Evolutionary conservation across 2,888 invertebrate genomes (phyloP), one percentile per base, ranked within the genome.

Genomic region (Acrobasis repandana): DNA sequence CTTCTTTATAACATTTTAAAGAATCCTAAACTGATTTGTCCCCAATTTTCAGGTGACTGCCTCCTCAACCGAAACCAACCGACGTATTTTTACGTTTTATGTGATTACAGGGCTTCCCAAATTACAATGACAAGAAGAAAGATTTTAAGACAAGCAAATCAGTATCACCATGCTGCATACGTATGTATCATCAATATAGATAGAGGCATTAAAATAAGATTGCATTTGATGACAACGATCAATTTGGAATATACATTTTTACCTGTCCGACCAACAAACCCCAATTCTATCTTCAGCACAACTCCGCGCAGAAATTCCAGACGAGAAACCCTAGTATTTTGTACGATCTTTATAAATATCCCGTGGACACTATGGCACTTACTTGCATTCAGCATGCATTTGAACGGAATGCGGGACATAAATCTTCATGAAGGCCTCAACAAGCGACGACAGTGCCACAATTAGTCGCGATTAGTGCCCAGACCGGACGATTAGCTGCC

Each of bases 381-480:
- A 38, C 46, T 64, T 54, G 61, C 66, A 66, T 38, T 28, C 49
- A 57, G 51, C 58, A 54, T 63, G 67, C 69, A 69, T 67, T 62
- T 65, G 64, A 68, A 63, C 62, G 58, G 54, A 52, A 33, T 61
- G 59, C 20, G 59, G 58, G 66, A 66, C 67, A 79, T 77, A 75
- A 73, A 79, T 75, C 67, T 65, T 70, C 63, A 64, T 71, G 70
- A 66, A 67, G 68, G 69, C 61, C 67, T 67, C 65, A 71, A 67
- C 58, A 63, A 67, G 64, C 59, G 64, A 63, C 67, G 73, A 67
- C 73, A 69, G 67, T 57, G 64, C 63, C 67, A 71, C 78, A 82
- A 85, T 83, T 85, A 81, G 68, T 71, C 66, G 67, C 70, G 78
- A 83, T 85, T 78, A 83, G 72, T 69, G 73, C 68, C 67, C 65